Evolutionary conservation across 1,140 invertebrate species (phyloP).

Genomic region (Formica selysi): DNA sequence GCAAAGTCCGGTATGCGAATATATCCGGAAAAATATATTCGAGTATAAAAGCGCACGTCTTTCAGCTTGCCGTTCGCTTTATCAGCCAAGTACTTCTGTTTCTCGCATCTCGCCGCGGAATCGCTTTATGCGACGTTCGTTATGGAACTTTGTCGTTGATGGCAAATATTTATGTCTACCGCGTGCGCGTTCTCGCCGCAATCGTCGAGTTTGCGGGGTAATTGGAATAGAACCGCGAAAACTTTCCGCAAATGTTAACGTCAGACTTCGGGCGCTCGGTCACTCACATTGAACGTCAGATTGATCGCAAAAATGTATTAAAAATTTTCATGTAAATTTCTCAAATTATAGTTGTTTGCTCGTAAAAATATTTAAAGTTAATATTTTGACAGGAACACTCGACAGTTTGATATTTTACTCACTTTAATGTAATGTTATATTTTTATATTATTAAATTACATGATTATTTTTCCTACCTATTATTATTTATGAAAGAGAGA

Average conservation of each 20-base stretch:
- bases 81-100: background rate
- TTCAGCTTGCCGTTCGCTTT: background rate
- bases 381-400: background rate
- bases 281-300: slow-evolving; percentile 8
- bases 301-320: slow-evolving; percentile 44
- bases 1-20: too few relatives aligned
- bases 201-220: slow-evolving; percentile 58
- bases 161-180: slow-evolving; percentile 55
- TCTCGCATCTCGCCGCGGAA: background rate
- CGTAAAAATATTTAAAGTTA: slow-evolving; percentile 29
- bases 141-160: slow-evolving; percentile 50
- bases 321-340: slow-evolving; percentile 54
- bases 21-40: too few relatives aligned
- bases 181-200: slow-evolving; percentile 37
- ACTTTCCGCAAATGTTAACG: slow-evolving; percentile 55
- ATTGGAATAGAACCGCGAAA: slow-evolving; percentile 63
- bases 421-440: background rate
- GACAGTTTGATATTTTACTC: background rate
- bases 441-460: background rate
- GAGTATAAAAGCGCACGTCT: background rate
- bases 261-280: slow-evolving; percentile 33
- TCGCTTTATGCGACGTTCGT: slow-evolving; percentile 41
- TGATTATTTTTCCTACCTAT: background rate
- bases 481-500: background rate
- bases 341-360: slow-evolving; percentile 50